phyloP scores from a whole-genome alignment of 2,113 vertebrate species.

The Siniperca knerii region DNA sequence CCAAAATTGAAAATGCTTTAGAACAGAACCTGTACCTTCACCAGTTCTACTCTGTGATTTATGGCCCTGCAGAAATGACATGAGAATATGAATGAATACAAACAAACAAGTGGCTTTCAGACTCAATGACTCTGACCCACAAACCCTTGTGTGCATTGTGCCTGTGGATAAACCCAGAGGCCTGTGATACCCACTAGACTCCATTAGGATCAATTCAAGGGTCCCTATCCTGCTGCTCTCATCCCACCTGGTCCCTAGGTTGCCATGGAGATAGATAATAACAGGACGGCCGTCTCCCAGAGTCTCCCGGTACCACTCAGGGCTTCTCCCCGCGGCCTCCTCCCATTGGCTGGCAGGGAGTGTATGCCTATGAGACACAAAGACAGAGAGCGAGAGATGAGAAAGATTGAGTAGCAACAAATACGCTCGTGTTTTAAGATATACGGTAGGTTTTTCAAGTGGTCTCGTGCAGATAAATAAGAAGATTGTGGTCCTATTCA shows the following conservation, averaged over 20 bases:
- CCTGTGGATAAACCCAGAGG: slow-evolving; percentile 26
- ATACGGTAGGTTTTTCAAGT: slow-evolving; percentile 13
- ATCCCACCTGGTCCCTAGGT: slow-evolving; percentile 86
- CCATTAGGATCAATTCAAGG: slow-evolving; percentile 63
- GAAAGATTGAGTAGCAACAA: background rate
- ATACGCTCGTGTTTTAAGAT: background rate
- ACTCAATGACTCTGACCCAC: slow-evolving; percentile 27
- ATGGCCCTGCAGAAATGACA: slow-evolving; percentile 83
- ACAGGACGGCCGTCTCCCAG: slow-evolving; percentile 86
- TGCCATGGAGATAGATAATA: slow-evolving; percentile 92
- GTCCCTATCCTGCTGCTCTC: slow-evolving; percentile 41
- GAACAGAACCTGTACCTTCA: slow-evolving; percentile 82
- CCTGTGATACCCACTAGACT: slow-evolving; percentile 61
- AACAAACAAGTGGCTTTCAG: slow-evolving; percentile 40
- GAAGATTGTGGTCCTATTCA: background rate
- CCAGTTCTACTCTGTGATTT: slow-evolving; percentile 83
- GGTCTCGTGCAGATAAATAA: slow-evolving; percentile 18
- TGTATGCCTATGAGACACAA: slow-evolving; percentile 85
- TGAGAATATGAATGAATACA: slow-evolving; percentile 32
- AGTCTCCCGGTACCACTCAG: slow-evolving; percentile 84
- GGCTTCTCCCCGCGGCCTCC: slow-evolving; percentile 82
- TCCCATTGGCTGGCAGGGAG: slow-evolving; percentile 85
- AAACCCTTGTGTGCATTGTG: slow-evolving; percentile 18
- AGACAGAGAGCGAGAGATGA: background rate
- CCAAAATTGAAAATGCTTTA: background rate